A percentile compares a stretch with the other conserved stretches of the same genome.
Evolutionary conservation across 2,113 vertebrate species (phyloP).

Genomic region (Nothoprocta pentlandii): DNA sequence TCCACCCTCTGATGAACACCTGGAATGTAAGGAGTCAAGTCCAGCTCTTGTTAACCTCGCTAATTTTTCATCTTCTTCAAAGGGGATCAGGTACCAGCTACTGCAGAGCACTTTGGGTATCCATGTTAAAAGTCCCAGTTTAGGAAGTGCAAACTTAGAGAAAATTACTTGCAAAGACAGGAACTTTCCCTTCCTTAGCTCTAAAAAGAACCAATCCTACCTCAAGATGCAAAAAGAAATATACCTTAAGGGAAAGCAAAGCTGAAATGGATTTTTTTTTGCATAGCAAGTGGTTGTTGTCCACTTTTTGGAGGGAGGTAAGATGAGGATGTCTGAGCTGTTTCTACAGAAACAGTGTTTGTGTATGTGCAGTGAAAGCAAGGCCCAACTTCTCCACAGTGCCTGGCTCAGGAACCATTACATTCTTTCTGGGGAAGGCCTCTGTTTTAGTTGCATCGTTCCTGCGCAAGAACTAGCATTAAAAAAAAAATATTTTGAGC

Average conservation of each 20-base stretch:
- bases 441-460: not conserved
- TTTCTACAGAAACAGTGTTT: not conserved
- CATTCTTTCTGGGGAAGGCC: not conserved
- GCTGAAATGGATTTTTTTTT: not conserved
- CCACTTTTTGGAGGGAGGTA: not conserved
- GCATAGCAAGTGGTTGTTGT: not conserved
- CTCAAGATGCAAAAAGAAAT: not conserved
- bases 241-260: not conserved
- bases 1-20: rapidly evolving
- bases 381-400: not conserved
- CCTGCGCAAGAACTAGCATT: too few species aligned
- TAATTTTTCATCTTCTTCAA: not conserved
- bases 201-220: rapidly evolving
- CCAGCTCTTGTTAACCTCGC: not conserved
- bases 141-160: too few species aligned
- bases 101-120: not conserved
- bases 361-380: rapidly evolving
- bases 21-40: rapidly evolving
- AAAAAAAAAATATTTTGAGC: not conserved
- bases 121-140: too few species aligned
- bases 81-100: not conserved
- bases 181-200: not conserved
- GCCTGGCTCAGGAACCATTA: rapidly evolving
- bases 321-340: not conserved
- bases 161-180: not conserved